Base-by-base conservation (phyloP, 2,797 vertebrate genomes). In the Varecia variegata region DNA sequence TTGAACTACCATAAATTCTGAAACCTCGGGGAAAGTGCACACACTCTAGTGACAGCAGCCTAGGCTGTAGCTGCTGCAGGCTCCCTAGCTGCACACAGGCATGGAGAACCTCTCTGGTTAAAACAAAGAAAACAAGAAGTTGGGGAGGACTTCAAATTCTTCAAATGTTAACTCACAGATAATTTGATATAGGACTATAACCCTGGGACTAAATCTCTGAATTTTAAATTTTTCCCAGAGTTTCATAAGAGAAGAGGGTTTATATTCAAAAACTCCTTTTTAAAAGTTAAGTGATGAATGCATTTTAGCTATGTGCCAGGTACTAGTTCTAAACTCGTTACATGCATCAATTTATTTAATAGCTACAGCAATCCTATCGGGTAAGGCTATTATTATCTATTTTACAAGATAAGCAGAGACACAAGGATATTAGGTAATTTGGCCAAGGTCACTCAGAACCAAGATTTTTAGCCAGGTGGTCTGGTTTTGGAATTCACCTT, bases 71-170 rank as follows among this genome's bases (percentile, higher is more conserved):
- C 35, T 60, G n/a, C 50, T 14, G 35, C 73, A 18, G 58, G 17
- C 3, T 67, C 79, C 52, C 70, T 67, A 68, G 67, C 76, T 20
- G 60, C 74, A 74, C n/a, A n/a, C 3, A 21, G 27, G 40, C 60
- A 30, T 0, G 3, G 27, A 79, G 50, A 70, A 25, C 18, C 7
- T 86, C 86, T 67, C 77, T 18, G 45, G 52, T 68, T 68, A 81
- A 90, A 50, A 50, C 73, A 52, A 62, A 60, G 18, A 60, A 38
- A 92, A 60, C 23, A 71, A 84, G 30, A 23, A 85, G 54, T 5
- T 54, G n/a, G 65, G 65, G 62, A 97, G 77, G 82, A 88, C 68
- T 86, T 92, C 32, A 60, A 30, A 93, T 90, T 93, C 85, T 93
- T 80, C 81, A 43, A 47, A 87, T 56, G 54, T 73, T 84, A 96